Evolutionary conservation across 1,140 invertebrate species (phyloP), one percentile per base, ranked within the genome.

Genomic region (Drosophila nasuta): DNA sequence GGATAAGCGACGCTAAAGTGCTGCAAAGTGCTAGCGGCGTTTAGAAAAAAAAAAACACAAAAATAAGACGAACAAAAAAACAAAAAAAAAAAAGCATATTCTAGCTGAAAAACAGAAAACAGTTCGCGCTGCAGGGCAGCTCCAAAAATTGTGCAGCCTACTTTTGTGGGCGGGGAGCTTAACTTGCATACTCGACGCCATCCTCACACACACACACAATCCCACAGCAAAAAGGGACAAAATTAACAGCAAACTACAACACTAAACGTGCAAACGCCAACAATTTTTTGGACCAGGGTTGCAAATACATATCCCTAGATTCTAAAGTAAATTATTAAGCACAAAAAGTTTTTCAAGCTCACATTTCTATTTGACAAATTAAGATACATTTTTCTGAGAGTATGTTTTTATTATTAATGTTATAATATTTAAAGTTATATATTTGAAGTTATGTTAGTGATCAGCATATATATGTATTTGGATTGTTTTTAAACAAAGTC

Each of bases 1-100:
- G 76, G 79, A 79, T 81, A 81, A 79, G 76, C 76, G 79, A 71
- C 67, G 76, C 63, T 75, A 75, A 81, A 81, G 72, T 80, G 78
- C 75, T 77, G 62, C 74, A 77, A 77, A 79, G 75, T 70, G 75
- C 78, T 69, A 25, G 70, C 54, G 62, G 75, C 78, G 71, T 51
- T 80, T 75, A 67, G 49, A 63, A 80, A 63, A 56, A 70, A 70
- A 51, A 62, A 59, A 68, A 43, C 56, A 60, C 11, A 2, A 70
- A 49, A 54, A 20, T 28, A 60, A 48, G 20, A 33, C 13, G 25
- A 65, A 66, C 67, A 64, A 69, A 56, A 45, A 70, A 43, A 38
- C 8, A 1, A 7, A 70, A 43, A 38, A 43, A 38, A 3, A 38
- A 7, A 54, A 15, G 52, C 43, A 66, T 33, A 72, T 66, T 58